Percentiles rank a stretch among this genome's conserved stretches.
Conservation (phyloP, 2,113 vertebrate genomes). For the Alaudala cheleensis region DNA sequence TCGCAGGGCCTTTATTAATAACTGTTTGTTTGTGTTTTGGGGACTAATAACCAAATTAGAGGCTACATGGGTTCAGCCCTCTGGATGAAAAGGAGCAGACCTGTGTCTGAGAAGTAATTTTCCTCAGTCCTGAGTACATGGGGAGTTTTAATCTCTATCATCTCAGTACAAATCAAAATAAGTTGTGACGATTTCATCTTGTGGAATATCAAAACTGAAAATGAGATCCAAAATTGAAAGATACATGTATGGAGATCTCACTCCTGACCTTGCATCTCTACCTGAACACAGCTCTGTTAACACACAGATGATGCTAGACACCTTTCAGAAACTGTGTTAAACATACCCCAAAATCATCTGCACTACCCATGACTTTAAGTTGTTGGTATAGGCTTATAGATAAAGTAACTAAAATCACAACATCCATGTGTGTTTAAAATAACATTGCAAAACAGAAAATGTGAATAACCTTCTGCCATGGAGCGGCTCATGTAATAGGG, state of each 20-base stretch:
- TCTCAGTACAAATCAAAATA: background rate
- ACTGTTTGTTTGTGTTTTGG: background rate
- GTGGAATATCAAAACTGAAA: background rate
- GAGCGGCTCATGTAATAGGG: background rate
- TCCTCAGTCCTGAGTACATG: background rate
- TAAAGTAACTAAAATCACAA: background rate
- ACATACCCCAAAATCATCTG: background rate
- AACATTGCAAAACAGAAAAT: background rate
- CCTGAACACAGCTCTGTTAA: background rate
- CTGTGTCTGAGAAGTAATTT: background rate
- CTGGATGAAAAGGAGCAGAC: background rate
- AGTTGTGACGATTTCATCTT: background rate
- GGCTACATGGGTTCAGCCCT: accelerated
- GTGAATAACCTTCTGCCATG: background rate
- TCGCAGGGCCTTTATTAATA: background rate
- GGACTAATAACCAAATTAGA: background rate
- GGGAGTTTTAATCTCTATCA: background rate
- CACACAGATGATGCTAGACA: background rate
- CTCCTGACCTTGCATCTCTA: background rate
- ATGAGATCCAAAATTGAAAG: background rate
- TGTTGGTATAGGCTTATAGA: background rate
- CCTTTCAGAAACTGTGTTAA: background rate
- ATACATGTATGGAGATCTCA: background rate
- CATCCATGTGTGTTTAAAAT: background rate
- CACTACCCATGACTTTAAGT: background rate